Evolutionary conservation across 2,113 vertebrate genomes (phyloP), one percentile per base, ranked within the genome.

Genomic region (Isurus oxyrinchus): DNA sequence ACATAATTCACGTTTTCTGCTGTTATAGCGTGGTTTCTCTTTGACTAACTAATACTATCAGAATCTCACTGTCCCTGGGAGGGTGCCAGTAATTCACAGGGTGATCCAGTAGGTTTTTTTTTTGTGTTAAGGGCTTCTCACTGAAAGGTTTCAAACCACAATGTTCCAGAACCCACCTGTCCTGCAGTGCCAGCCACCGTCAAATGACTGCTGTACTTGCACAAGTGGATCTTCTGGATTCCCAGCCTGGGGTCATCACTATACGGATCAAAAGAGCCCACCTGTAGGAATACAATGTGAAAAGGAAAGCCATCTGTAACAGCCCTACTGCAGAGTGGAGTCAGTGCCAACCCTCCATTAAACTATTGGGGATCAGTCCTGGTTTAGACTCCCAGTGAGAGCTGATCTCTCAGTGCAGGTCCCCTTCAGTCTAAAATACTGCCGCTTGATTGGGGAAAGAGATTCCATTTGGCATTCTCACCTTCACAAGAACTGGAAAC

Each of bases 161-260:
- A 61, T 61, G 27, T 25, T 61, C 88, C 31, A 61, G 97, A 23
- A 40, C 88, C 97, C 98, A 99, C 99, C 98, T 99, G 99, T 97
- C 99, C 99, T 19, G 99, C 99, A 0, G 99, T 99, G 96, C 99
- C 99, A 4, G 99, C 99, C 87, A 99, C 98, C 63, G 98, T 98
- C 97, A 99, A 97, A 97, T 99, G 99, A 91, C 99, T 99, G 0
- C 99, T 99, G 97, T 99, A 99, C 98, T 99, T 99, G 98, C 99
- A 99, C 93, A 99, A 97, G 97, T 99, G 99, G 97, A 99, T 99
- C 98, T 99, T 99, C 98, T 99, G 99, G 96, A 99, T 98, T 53
- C 99, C 99, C 44, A 99, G 98, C 44, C 99, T 98, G 0, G 99
- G 99, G 96, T 99, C 99, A 67, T 99, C 99, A 21, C 99, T 99